Percentiles rank a stretch among this genome's conserved stretches.
phyloP scores from a whole-genome alignment of 2,797 vertebrate species.

The Varecia variegata region DNA sequence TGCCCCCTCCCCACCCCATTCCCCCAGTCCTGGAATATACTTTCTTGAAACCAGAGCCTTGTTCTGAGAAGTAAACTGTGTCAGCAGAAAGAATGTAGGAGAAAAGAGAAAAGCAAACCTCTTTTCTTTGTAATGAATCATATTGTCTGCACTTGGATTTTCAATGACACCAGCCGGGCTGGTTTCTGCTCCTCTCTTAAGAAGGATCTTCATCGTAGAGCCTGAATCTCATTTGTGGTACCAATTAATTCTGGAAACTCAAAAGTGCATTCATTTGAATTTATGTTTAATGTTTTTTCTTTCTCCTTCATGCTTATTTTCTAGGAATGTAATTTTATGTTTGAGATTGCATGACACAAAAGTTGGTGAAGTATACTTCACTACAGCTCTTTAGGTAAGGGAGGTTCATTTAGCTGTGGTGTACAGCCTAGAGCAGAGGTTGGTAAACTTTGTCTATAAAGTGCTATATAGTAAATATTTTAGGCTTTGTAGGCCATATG shows the following conservation, averaged over 20 bases:
- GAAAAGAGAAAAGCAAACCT: not conserved
- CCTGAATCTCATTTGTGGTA: not conserved
- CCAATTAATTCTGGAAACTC: slow-evolving; percentile 22
- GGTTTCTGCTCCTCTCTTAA: not conserved
- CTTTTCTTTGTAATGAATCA: slow-evolving; percentile 23
- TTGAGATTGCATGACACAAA: not conserved
- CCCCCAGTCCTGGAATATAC: not conserved
- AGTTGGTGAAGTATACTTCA: not conserved
- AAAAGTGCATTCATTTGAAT: not conserved
- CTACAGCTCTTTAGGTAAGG: not conserved
- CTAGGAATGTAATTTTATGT: not conserved
- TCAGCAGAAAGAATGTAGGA: not conserved
- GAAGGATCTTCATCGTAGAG: not conserved
- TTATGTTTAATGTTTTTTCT: slow-evolving; percentile 11
- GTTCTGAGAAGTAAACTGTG: not conserved
- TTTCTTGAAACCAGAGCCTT: slow-evolving; percentile 33
- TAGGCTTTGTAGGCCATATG: not conserved
- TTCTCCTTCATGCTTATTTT: not conserved
- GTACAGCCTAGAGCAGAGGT: not conserved
- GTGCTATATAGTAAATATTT: slow-evolving; percentile 34
- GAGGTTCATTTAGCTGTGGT: not conserved
- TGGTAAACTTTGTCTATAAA: slow-evolving; percentile 31
- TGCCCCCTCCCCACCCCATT: too few relatives aligned
- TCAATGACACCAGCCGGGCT: not conserved
- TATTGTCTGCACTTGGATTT: not conserved